Conservation (phyloP, 2,113 vertebrate species). For the Artemisiospiza belli region DNA sequence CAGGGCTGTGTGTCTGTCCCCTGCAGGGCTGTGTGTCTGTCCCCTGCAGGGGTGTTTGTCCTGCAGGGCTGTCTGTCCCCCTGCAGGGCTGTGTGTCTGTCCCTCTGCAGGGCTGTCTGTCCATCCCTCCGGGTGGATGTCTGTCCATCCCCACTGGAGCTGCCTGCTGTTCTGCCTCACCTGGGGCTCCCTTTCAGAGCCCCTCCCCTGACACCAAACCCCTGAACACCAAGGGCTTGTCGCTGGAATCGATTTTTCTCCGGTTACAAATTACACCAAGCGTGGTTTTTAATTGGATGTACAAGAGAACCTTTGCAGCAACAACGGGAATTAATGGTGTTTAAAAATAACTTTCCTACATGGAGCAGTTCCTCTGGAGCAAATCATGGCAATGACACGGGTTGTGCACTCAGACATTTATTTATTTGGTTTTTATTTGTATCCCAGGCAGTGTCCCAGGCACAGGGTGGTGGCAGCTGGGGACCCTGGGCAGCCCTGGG, state of each 20-base stretch:
- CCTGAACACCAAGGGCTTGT: not conserved
- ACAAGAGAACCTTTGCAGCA: not conserved
- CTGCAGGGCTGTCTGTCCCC: too few species aligned
- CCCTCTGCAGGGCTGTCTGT: not conserved
- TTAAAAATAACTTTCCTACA: slow-evolving; percentile 23
- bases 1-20: not conserved
- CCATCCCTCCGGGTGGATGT: not conserved
- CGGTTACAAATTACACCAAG: slow-evolving; percentile 27
- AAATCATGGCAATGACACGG: fast-evolving
- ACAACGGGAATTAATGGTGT: not conserved
- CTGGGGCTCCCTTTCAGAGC: not conserved
- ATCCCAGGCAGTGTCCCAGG: not conserved
- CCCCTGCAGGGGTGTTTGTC: too few species aligned
- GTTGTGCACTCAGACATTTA: not conserved
- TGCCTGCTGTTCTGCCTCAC: not conserved
- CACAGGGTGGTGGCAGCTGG: not conserved
- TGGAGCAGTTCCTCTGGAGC: not conserved
- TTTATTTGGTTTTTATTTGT: not conserved
- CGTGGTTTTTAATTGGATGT: slow-evolving; percentile 23
- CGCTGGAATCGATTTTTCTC: not conserved
- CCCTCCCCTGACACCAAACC: not conserved
- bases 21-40: too few species aligned
- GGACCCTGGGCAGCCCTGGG: not conserved
- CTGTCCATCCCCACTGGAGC: not conserved
- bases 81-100: too few species aligned